phyloP scores from a whole-genome alignment of 2,888 invertebrate genomes.

The Tanypteryx hageni region DNA sequence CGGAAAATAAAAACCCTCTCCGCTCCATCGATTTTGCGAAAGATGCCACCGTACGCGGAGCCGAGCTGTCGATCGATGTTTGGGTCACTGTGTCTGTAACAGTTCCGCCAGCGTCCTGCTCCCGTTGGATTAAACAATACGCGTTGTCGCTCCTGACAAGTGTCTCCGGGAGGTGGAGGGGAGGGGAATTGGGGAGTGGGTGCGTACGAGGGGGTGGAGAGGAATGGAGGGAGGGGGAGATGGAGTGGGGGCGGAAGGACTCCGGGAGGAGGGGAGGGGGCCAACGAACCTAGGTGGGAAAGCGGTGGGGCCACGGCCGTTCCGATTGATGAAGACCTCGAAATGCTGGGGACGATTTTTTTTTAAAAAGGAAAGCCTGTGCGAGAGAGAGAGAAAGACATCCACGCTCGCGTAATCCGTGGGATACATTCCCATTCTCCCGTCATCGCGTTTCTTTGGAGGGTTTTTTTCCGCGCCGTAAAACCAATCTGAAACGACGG shows the following conservation, averaged over 20 bases:
- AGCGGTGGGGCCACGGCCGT: background rate
- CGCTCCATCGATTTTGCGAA: constrained; percentile 30
- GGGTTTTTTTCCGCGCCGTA: no score
- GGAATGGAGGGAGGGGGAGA: background rate
- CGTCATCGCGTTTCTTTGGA: no score
- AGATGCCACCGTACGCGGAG: background rate
- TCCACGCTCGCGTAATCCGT: no score
- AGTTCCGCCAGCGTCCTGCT: background rate
- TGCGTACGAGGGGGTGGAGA: background rate
- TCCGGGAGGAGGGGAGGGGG: no score
- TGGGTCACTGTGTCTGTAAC: background rate
- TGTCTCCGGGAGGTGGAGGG: background rate
- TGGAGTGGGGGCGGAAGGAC: no score
- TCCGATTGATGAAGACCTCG: background rate
- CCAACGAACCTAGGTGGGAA: no score
- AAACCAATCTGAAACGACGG: no score
- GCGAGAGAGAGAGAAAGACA: no score
- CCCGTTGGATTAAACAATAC: background rate
- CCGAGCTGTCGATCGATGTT: background rate
- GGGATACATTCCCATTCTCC: no score
- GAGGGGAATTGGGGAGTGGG: background rate
- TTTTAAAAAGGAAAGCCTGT: no score
- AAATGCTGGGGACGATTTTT: no score
- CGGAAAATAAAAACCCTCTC: background rate
- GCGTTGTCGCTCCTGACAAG: background rate